Evolutionary conservation across 2,113 vertebrate species (phyloP), one percentile per base, ranked within the genome.

Genomic region (Nesogale talazaci): DNA sequence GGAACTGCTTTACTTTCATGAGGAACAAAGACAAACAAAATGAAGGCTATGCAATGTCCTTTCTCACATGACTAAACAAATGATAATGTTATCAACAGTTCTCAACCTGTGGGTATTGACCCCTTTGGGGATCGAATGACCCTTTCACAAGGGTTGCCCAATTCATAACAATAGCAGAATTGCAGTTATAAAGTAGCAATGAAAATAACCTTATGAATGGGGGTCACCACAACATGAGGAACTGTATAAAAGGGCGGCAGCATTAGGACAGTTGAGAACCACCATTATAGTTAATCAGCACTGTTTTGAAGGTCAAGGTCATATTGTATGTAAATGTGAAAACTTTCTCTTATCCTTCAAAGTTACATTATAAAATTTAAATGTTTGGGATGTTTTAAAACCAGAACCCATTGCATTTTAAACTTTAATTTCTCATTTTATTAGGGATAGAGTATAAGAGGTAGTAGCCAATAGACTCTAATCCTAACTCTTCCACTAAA

Each of bases 1-100:
- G 19, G 31, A 94, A 86, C 10, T 77, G 75, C 38, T 75, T 78
- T 38, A 91, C n/a, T 63, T 29, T 9, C 61, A 87, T 38, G 15
- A 95, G 86, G 12, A 79, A 83, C 3, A 79, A 3, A 90, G 6
- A 23, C 20, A 8, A 92, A 86, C 7, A 59, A 91, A 94, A 85
- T 72, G 79, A 92, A 4, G 10, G 34, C 19, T 59, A 84, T 8
- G 82, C 38, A 42, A 82, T 36, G 56, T 88, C 31, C 42, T 94
- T 84, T 38, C 36, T 93, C 85, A 89, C 85, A 75, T 57, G 88
- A 86, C 15, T 36, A 63, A 6, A 63, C 23, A 82, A 84, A 15
- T n/a, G n/a, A 46, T 34, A 61, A 61, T 4, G 5, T 61, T 61
- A 61, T 61, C 46, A 52, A 12, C 10, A 10, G 46, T 52, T 52